Conservation (phyloP, 1,140 invertebrate species). For the Diachasma alloeum region DNA sequence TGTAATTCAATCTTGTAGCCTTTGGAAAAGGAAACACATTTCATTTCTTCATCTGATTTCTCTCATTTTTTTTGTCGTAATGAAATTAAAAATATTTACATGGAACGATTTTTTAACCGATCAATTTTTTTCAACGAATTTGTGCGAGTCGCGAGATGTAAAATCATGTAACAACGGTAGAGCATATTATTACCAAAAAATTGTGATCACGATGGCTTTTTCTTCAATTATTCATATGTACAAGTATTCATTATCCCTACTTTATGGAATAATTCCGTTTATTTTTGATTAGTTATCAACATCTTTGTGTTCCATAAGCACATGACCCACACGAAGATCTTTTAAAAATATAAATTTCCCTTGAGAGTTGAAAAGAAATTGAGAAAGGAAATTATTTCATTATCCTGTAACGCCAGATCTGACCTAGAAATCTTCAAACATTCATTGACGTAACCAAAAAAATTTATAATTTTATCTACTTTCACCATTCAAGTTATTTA, state of each 20-base stretch:
- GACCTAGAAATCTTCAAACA: background rate
- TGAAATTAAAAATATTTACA: constrained; percentile 9
- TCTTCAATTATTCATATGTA: background rate
- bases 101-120: background rate
- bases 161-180: background rate
- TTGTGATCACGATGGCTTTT: background rate
- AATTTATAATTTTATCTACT: background rate
- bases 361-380: too few species aligned
- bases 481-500: constrained; percentile 17
- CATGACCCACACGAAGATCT: background rate
- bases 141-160: background rate
- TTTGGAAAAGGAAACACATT: background rate
- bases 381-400: background rate
- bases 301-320: background rate
- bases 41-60: background rate
- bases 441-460: background rate
- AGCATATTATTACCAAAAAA: background rate
- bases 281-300: background rate
- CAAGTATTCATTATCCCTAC: background rate
- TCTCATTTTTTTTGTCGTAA: background rate
- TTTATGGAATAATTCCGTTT: background rate
- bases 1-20: background rate
- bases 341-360: too few species aligned
- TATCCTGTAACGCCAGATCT: too few species aligned
- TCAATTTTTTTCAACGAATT: background rate